These are phyloP conservation scores for Dicerorhinus sumatrensis DNA, from an alignment of 2,113 vertebrate genomes.

Conservation along the genomic window DNA sequence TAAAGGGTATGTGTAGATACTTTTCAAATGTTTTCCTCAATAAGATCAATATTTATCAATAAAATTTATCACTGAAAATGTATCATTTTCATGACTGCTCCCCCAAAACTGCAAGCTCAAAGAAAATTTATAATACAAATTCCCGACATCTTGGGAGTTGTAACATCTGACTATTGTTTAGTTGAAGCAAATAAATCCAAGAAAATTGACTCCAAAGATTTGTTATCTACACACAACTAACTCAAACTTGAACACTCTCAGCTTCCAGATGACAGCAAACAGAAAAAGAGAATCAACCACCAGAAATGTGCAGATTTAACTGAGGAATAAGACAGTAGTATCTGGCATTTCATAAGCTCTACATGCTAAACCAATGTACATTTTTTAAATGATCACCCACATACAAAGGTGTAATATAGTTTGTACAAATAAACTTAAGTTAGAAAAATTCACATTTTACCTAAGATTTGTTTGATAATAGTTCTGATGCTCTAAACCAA, in stretches of 20 bases:
- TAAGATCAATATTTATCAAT: conserved; percentile 19
- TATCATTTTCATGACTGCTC: background rate
- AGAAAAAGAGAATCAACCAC: conserved; percentile 47
- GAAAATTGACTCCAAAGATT: background rate
- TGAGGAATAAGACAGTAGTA: conserved; percentile 75
- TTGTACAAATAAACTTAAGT: conserved; percentile 80
- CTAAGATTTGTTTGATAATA: conserved; percentile 77
- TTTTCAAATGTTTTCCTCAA: conserved; percentile 55
- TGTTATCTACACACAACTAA: background rate
- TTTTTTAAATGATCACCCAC: conserved; percentile 77
- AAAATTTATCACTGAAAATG: conserved; percentile 14
- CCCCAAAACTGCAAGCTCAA: background rate
- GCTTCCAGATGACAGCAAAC: background rate
- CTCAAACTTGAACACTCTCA: conserved; percentile 12
- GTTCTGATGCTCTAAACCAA: conserved; percentile 65
- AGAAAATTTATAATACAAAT: conserved; percentile 31
- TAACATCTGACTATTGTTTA: background rate
- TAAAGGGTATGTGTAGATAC: background rate
- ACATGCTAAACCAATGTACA: conserved; percentile 78
- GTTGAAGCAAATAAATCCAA: conserved; percentile 30
- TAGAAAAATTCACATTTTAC: conserved; percentile 84
- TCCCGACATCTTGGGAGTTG: background rate
- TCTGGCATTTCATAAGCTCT: conserved; percentile 72
- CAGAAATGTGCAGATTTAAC: conserved; percentile 79
- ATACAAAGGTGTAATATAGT: conserved; percentile 73